Evolutionary conservation across 2,888 invertebrate genomes (phyloP), one percentile per base, ranked within the genome.

Genomic region (Sceliomorpha sp.): DNA sequence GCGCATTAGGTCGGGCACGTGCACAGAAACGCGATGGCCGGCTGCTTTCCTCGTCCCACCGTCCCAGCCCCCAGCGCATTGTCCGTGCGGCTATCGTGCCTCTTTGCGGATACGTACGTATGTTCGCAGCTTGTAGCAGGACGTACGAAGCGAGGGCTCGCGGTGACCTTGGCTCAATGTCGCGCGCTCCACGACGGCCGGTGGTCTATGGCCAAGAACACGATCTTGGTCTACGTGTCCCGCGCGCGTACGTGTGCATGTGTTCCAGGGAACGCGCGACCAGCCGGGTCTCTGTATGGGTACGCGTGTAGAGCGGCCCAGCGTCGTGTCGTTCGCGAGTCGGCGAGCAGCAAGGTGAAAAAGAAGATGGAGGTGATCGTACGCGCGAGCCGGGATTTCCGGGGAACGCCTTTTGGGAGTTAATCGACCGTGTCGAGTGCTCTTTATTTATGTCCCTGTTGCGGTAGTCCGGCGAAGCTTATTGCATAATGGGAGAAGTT

Each of bases 161-260:
- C 70, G 36, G 56, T 76, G 79, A 70, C 80, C 80, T 80, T 80
- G 80, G 70, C 76, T 80, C 80, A 80, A 80, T 80, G 79, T 80
- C 80, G 73, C 76, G 64, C 71, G 72, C 70, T 74, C 66, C n/a
- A n/a, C n/a, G n/a, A n/a, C n/a, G n/a, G n/a, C n/a, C n/a, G n/a
- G n/a, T 60, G 40, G 48, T 69, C 53, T 50, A 50, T 44, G 45
- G 53, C 45, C 29, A 45, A 45, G 32, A 42, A 44, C 53, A 56
- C 60, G 62, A 62, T 62, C 62, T 67, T 62, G 66, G 44, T 47
- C n/a, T n/a, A n/a, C n/a, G n/a, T n/a, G n/a, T n/a, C n/a, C n/a
- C n/a, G n/a, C n/a, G 32, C 31, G 51, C 70, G 37, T 62, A 68
- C 58, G 62, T 58, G 47, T 53, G 62, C 42, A n/a, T n/a, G n/a